phyloP scores from a whole-genome alignment of 1,140 invertebrate species.

The Calosoma granatense region DNA sequence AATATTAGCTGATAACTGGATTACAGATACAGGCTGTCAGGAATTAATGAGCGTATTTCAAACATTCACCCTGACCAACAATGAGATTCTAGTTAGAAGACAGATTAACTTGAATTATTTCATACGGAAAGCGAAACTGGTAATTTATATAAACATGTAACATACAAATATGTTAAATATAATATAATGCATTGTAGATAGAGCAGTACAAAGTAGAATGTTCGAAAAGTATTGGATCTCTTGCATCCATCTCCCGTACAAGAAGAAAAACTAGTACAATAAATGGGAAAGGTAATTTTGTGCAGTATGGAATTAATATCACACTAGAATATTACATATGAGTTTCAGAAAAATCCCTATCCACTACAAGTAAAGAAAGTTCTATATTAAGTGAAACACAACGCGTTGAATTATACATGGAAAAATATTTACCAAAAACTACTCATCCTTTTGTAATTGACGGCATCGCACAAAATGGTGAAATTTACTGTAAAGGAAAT shows the following conservation, averaged over 20 bases:
- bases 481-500: constrained; percentile 28
- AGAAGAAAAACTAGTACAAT: neutral
- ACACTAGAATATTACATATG: too few relatives aligned
- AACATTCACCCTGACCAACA: constrained; percentile 22
- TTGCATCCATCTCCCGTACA: too few relatives aligned
- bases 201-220: neutral
- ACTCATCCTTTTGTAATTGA: constrained; percentile 27
- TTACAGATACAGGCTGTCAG: constrained; percentile 22
- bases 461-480: constrained; percentile 16
- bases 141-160: constrained; percentile 3
- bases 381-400: neutral
- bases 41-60: constrained; percentile 20
- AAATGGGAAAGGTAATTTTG: too few relatives aligned
- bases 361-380: neutral
- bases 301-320: too few relatives aligned
- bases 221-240: neutral
- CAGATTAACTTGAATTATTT: constrained; percentile 11
- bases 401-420: neutral
- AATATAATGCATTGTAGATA: neutral
- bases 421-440: neutral
- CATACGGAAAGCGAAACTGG: neutral
- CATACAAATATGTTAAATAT: neutral
- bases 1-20: constrained; percentile 29
- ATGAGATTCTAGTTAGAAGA: constrained; percentile 23
- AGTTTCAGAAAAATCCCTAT: neutral